A percentile compares a stretch with the other conserved stretches of the same genome.
Conservation (phyloP, 2,888 invertebrate genomes). For the Melolontha melolontha region DNA sequence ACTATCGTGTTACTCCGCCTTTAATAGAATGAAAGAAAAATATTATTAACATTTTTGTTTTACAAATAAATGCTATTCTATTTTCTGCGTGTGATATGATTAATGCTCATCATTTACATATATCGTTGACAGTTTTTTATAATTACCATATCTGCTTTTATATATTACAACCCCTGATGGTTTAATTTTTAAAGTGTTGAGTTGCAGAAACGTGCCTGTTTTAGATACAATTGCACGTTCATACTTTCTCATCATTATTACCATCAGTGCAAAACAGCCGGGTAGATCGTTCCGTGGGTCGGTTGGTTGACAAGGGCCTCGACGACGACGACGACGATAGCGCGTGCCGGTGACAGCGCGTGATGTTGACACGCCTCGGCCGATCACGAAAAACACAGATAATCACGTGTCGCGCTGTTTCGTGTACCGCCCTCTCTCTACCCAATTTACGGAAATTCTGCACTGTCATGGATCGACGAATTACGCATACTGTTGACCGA, state of each 20-base stretch:
- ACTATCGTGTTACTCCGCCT: too few relatives aligned
- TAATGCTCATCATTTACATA: too few relatives aligned
- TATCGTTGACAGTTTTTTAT: too few relatives aligned
- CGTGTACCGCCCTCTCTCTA: conserved; percentile 50
- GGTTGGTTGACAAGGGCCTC: conserved; percentile 29
- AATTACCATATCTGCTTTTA: too few relatives aligned
- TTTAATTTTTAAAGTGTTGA: conserved; percentile 34
- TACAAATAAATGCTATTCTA: too few relatives aligned
- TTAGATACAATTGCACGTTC: conserved; percentile 33
- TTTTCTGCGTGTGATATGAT: too few relatives aligned
- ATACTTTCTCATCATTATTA: conserved; percentile 21
- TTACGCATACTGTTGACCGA: neutral
- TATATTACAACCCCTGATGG: conserved; percentile 16
- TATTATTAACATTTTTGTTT: too few relatives aligned
- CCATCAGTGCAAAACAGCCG: conserved; percentile 35
- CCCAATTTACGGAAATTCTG: conserved; percentile 50
- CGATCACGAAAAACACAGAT: conserved; percentile 59
- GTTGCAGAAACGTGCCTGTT: conserved; percentile 35
- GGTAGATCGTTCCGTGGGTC: conserved; percentile 30
- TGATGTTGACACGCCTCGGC: conserved; percentile 57
- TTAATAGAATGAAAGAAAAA: too few relatives aligned
- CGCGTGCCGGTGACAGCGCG: conserved; percentile 50
- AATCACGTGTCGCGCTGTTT: conserved; percentile 60
- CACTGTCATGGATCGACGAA: conserved; percentile 32
- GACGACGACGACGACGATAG: conserved; percentile 41